phyloP scores from a whole-genome alignment of 1,140 invertebrate species.

The Pogonognathellus flavescens region DNA sequence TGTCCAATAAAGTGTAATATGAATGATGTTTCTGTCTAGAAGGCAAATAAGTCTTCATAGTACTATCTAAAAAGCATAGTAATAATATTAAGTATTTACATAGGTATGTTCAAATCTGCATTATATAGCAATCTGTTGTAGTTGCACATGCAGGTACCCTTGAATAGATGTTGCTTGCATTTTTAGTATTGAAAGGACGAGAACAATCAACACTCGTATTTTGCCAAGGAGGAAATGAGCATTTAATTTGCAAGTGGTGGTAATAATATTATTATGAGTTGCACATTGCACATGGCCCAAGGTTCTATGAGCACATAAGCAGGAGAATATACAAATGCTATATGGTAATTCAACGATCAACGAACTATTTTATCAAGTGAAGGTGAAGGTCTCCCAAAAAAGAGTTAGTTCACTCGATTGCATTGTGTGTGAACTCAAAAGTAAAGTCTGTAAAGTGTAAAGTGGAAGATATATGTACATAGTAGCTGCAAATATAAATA shows the following conservation, averaged over 20 bases:
- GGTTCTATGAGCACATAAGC: background rate
- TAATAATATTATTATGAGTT: background rate
- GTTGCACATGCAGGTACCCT: background rate
- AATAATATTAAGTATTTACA: too few species aligned
- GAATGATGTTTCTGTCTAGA: too few species aligned
- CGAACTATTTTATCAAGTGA: conserved; percentile 24
- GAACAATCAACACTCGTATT: conserved; percentile 4
- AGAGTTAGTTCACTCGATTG: conserved; percentile 12
- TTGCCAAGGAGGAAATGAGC: conserved; percentile 19
- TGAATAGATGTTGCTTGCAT: conserved; percentile 6
- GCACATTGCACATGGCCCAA: background rate
- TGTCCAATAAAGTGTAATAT: too few species aligned
- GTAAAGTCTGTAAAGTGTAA: background rate
- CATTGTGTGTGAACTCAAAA: conserved; percentile 23
- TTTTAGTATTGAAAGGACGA: background rate
- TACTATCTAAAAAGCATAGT: too few species aligned
- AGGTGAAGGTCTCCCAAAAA: conserved; percentile 24
- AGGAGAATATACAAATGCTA: background rate
- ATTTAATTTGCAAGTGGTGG: conserved; percentile 11
- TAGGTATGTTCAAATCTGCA: too few species aligned
- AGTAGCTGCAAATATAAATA: too few species aligned
- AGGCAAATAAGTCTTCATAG: too few species aligned
- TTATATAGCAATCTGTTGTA: too few species aligned
- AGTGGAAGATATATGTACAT: too few species aligned
- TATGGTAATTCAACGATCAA: conserved; percentile 9